phyloP scores from a whole-genome alignment of 2,113 vertebrate species.

The Orycteropus afer region DNA sequence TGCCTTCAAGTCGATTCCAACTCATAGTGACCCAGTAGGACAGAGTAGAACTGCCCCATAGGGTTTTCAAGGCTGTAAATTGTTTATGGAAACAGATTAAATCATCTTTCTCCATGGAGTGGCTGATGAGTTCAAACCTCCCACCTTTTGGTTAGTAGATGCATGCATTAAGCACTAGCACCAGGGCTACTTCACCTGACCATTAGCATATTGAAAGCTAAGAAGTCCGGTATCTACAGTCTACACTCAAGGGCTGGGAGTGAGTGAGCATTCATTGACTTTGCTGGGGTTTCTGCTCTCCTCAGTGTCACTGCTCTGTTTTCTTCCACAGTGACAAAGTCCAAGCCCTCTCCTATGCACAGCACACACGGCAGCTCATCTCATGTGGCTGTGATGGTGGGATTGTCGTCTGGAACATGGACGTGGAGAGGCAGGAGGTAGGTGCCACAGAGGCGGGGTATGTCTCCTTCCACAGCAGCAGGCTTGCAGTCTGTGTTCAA shows the following conservation, averaged over 20 bases:
- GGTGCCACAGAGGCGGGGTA: background rate
- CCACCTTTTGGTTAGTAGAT: no score
- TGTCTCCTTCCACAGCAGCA: background rate
- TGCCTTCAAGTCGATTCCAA: no score
- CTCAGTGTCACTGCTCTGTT: background rate
- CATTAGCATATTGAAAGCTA: background rate
- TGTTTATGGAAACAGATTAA: no score
- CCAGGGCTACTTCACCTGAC: background rate
- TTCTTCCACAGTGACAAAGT: conserved; percentile 92
- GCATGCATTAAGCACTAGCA: no score
- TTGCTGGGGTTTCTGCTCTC: background rate
- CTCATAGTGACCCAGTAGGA: no score
- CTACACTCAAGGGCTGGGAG: background rate
- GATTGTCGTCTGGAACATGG: conserved; percentile 99
- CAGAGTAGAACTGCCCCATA: no score
- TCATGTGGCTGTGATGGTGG: conserved; percentile 96
- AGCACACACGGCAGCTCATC: conserved; percentile 97
- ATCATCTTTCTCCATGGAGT: no score
- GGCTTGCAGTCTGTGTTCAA: background rate
- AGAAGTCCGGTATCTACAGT: background rate
- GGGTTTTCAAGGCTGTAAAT: no score
- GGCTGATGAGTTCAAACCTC: no score
- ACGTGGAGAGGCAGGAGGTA: conserved; percentile 98
- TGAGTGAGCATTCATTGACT: background rate
- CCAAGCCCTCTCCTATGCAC: conserved; percentile 95